These are phyloP conservation scores for Oncopodura yosiiana DNA, from an alignment of 1,140 invertebrate species.

Conservation along the genomic window DNA sequence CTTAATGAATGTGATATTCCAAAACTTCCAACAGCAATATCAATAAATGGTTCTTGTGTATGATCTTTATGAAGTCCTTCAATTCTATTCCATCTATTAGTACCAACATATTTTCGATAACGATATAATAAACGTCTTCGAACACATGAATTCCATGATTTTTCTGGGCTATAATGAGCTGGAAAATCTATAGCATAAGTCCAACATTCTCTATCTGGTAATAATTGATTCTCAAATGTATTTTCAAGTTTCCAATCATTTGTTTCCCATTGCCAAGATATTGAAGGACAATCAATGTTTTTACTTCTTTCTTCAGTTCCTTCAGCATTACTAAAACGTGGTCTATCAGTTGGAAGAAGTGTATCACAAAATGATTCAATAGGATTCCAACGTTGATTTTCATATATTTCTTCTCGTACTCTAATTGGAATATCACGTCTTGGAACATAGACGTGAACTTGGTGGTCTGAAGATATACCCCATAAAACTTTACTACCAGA, in stretches of 20 bases:
- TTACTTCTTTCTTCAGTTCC: slow-evolving; percentile 64
- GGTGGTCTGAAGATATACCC: slow-evolving; percentile 83
- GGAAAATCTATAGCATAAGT: slow-evolving; percentile 89
- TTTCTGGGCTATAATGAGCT: slow-evolving; percentile 65
- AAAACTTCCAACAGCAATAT: slow-evolving; percentile 73
- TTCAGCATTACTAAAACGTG: slow-evolving; percentile 71
- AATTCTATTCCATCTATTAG: slow-evolving; percentile 84
- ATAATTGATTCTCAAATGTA: slow-evolving; percentile 70
- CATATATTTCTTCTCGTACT: slow-evolving; percentile 78
- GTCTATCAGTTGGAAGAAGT: slow-evolving; percentile 73
- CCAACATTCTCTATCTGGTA: slow-evolving; percentile 75
- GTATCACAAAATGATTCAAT: slow-evolving; percentile 72
- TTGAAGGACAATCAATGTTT: slow-evolving; percentile 72
- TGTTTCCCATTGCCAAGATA: slow-evolving; percentile 92
- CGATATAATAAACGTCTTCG: slow-evolving; percentile 79
- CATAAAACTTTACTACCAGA: slow-evolving; percentile 73
- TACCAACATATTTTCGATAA: slow-evolving; percentile 71
- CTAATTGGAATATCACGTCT: slow-evolving; percentile 78
- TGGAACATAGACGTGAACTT: slow-evolving; percentile 81
- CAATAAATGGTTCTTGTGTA: slow-evolving; percentile 69
- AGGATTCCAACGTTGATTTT: slow-evolving; percentile 88
- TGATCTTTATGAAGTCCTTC: slow-evolving; percentile 76
- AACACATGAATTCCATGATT: slow-evolving; percentile 84
- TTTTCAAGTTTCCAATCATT: slow-evolving; percentile 82
- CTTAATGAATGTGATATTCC: slow-evolving; percentile 60